These are phyloP conservation scores for Glyptemys insculpta DNA, from an alignment of 2,797 vertebrate genomes.

Conservation along the genomic window DNA sequence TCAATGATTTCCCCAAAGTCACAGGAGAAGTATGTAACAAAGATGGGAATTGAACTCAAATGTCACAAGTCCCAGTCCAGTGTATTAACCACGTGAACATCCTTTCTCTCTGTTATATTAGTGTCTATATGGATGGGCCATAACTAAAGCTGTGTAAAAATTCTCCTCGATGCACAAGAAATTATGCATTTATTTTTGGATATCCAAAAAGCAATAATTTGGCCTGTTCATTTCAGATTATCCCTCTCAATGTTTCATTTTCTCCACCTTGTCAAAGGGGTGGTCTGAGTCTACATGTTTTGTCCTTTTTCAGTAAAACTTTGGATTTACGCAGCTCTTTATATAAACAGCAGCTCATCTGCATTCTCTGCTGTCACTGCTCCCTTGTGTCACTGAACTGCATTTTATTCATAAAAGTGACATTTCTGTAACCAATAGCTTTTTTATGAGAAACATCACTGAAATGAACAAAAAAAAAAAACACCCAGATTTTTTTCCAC, in stretches of 20 bases:
- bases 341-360: constrained; percentile 59
- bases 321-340: constrained; percentile 48
- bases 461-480: constrained; percentile 59
- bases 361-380: constrained; percentile 26
- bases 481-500: constrained; percentile 19
- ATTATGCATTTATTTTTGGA: background rate
- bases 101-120: background rate
- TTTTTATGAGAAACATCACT: constrained; percentile 48
- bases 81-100: background rate
- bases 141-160: constrained; percentile 22
- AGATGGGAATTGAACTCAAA: background rate
- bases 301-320: constrained; percentile 14
- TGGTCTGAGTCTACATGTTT: background rate
- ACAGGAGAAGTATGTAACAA: background rate
- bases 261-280: constrained; percentile 21
- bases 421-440: constrained; percentile 52
- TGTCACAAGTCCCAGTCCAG: background rate
- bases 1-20: background rate
- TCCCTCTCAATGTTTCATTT: constrained; percentile 18
- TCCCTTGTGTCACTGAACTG: constrained; percentile 7
- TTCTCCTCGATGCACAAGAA: background rate
- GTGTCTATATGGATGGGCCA: background rate
- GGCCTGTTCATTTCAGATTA: constrained; percentile 13
- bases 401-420: constrained; percentile 58
- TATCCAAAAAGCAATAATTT: constrained; percentile 5